Evolutionary conservation across 2,113 vertebrate genomes (phyloP).

Genomic region (Lophochroa leadbeateri): DNA sequence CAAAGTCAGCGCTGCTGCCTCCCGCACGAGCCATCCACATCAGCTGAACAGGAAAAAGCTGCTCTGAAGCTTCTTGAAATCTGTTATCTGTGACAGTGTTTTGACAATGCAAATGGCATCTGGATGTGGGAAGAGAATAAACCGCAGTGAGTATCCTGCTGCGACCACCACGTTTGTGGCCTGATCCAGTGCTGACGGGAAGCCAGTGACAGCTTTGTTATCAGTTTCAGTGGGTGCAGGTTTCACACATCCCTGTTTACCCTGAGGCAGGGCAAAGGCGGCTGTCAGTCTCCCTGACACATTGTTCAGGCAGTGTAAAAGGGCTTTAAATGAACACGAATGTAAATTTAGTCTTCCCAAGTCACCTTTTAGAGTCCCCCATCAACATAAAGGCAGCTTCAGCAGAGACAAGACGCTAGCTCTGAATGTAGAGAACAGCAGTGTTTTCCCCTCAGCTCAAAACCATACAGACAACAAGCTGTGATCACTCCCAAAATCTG

Average conservation of each 20-base stretch:
- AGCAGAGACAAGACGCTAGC: background rate
- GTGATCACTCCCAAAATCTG: background rate
- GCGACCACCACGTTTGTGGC: background rate
- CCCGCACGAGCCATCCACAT: background rate
- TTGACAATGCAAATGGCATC: background rate
- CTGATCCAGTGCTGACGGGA: background rate
- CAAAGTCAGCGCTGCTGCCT: rapidly evolving
- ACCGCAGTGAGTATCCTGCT: background rate
- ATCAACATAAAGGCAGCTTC: background rate
- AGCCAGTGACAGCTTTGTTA: background rate
- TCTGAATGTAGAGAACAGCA: background rate
- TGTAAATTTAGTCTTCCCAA: background rate
- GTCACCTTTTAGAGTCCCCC: background rate
- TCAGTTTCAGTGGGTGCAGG: background rate
- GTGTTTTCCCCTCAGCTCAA: background rate
- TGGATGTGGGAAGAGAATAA: background rate
- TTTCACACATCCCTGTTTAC: background rate
- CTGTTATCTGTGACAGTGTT: background rate
- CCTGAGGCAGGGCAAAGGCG: background rate
- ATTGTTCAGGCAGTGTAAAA: background rate
- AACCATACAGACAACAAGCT: background rate
- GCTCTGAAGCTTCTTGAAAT: background rate
- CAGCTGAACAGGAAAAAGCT: background rate
- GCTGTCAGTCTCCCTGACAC: background rate
- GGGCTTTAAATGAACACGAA: background rate